phyloP scores from a whole-genome alignment of 2,797 vertebrate species.

The Lepilemur septentrionalis region DNA sequence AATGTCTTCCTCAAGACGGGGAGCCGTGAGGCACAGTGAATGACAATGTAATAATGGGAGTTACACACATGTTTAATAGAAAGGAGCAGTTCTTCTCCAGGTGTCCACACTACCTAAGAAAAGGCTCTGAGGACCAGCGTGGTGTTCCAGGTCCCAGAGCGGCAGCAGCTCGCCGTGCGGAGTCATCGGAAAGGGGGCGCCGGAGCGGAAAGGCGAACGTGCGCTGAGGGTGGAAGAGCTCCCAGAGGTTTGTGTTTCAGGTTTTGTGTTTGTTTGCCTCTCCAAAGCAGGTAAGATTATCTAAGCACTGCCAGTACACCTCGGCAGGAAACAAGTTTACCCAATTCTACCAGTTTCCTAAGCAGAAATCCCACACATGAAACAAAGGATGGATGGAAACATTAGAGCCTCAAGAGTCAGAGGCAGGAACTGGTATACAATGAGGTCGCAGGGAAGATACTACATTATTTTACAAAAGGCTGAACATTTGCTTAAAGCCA shows the following conservation, averaged over 20 bases:
- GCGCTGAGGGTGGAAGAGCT: background rate
- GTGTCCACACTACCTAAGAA: background rate
- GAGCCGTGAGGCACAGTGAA: background rate
- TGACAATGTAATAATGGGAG: background rate
- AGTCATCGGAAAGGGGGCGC: background rate
- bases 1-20: background rate
- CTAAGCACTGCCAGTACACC: background rate
- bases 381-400: background rate
- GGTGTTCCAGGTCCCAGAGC: background rate
- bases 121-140: background rate
- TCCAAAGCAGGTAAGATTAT: constrained; percentile 15
- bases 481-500: background rate
- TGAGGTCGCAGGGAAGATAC: background rate
- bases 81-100: background rate
- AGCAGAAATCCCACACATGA: background rate
- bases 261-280: background rate
- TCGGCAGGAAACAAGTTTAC: background rate
- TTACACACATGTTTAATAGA: background rate
- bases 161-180: background rate
- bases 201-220: background rate
- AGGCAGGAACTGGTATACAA: background rate
- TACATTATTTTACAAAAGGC: background rate
- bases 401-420: background rate
- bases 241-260: background rate
- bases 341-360: background rate